Evolutionary conservation across 2,888 invertebrate genomes (phyloP).

Genomic region (Gastrophysa polygoni): DNA sequence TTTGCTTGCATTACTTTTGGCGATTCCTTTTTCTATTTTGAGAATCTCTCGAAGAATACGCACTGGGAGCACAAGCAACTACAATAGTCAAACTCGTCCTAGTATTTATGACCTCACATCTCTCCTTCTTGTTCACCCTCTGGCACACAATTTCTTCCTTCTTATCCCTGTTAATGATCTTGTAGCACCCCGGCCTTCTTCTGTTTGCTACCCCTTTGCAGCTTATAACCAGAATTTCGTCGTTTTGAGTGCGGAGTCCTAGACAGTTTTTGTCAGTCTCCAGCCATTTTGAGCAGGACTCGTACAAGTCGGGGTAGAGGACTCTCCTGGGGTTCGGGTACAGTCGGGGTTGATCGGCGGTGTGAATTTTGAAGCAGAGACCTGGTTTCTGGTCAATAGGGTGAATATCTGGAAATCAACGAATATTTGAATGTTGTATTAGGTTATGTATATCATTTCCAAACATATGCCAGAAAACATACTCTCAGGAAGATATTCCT

Average conservation of each 20-base stretch:
- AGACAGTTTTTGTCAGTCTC: conserved; percentile 27
- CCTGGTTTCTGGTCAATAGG: conserved; percentile 29
- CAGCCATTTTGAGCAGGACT: conserved; percentile 34
- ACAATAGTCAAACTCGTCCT: conserved; percentile 31
- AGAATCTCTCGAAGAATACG: conserved; percentile 5
- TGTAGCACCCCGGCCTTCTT: conserved; percentile 32
- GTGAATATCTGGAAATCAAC: conserved; percentile 29
- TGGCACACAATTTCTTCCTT: conserved; percentile 33
- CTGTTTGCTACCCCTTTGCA: conserved; percentile 30
- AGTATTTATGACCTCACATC: conserved; percentile 30
- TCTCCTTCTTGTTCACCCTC: conserved; percentile 26
- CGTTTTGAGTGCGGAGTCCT: conserved; percentile 31
- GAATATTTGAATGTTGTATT: not conserved
- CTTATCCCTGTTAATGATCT: conserved; percentile 33
- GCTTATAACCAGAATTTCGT: conserved; percentile 26
- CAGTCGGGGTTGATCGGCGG: conserved; percentile 25
- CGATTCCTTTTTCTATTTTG: not conserved
- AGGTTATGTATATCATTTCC: not conserved
- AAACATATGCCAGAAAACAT: too few species aligned
- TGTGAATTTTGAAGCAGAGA: conserved; percentile 34
- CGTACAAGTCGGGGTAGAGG: conserved; percentile 21
- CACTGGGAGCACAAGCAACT: conserved; percentile 20
- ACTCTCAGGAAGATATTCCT: too few species aligned
- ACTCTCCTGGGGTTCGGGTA: conserved; percentile 29
- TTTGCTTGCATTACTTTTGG: not conserved